Percentiles rank a stretch among this genome's conserved stretches.
phyloP scores from a whole-genome alignment of 2,888 invertebrate genomes.

The Cyclophora albipunctata region DNA sequence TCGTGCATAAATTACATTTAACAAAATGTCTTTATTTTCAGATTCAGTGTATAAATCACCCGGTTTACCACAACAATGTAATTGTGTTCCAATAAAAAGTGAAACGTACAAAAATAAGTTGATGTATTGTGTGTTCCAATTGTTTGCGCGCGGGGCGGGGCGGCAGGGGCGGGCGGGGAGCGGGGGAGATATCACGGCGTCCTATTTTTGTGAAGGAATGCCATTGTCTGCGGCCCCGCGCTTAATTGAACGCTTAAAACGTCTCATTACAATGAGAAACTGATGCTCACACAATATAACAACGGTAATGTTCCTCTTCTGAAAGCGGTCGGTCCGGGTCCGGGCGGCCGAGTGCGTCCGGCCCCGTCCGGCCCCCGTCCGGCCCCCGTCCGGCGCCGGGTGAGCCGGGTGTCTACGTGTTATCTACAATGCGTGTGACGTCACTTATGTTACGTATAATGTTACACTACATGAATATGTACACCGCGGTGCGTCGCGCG shows the following conservation, averaged over 20 bases:
- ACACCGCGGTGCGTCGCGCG: too few species aligned
- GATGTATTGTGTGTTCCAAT: constrained; percentile 4
- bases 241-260: constrained; percentile 13
- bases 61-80: constrained; percentile 15
- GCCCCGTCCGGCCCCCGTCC: background rate
- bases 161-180: background rate
- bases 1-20: too few species aligned
- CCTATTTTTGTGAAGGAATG: constrained; percentile 19
- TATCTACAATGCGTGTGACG: constrained; percentile 13
- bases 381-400: background rate
- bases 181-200: constrained; percentile 1
- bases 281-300: background rate
- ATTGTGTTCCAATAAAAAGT: constrained; percentile 10
- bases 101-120: constrained; percentile 7
- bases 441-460: constrained; percentile 11
- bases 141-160: background rate
- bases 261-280: constrained; percentile 12
- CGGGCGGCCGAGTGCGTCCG: background rate
- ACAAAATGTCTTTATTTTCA: background rate
- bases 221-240: constrained; percentile 15
- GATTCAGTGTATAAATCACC: constrained; percentile 11
- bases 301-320: background rate
- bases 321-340: background rate
- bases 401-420: constrained; percentile 1
- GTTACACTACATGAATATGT: constrained; percentile 3